Evolutionary conservation across 2,888 invertebrate genomes (phyloP), one percentile per base, ranked within the genome.

Genomic region (Entomobrya proxima): DNA sequence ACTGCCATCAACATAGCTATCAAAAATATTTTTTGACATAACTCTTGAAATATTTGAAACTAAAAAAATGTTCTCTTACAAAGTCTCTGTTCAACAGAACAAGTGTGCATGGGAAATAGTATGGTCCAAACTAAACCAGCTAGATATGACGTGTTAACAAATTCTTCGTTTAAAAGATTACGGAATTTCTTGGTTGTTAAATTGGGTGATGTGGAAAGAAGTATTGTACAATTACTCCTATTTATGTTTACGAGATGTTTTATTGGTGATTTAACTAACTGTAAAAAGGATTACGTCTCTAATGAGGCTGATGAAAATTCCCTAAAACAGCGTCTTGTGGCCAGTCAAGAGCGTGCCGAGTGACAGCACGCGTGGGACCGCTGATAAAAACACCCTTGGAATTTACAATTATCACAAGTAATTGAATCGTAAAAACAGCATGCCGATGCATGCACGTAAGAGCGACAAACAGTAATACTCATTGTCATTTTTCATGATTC

Each of bases 251-350:
- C 58, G 80, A 40, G 55, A 44, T 52, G 55, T 80, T 80, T 69
- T 69, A 80, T 80, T 72, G 72, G 80, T 61, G 61, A 77, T 77
- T 77, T 61, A 77, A 77, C 55, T 80, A 72, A 40, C 69, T 72
- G 37, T 80, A 80, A 80, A 55, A 80, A 69, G 80, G 72, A 32
- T 72, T 72, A 72, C 80, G 72, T 80, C 72, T 55, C 80, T 80
- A 80, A 80, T 80, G 72, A 80, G 30, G 80, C 72, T 64, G 35
- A 64, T 76, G 58, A 55, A 72, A 72, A 72, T 27, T 18, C n/a
- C 13, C 52, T 37, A 32, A 21, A 75, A 75, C 75, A 55, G 55
- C 55, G 55, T 18, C 18, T 32, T 47, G 47, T 11, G 72, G 30
- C 30, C 30, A 72, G 44, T 50, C 27, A n/a, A 24, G 21, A 55